Evolutionary conservation across 2,797 vertebrate genomes (phyloP), one percentile per base, ranked within the genome.

Genomic region (Enteromius viviparus): DNA sequence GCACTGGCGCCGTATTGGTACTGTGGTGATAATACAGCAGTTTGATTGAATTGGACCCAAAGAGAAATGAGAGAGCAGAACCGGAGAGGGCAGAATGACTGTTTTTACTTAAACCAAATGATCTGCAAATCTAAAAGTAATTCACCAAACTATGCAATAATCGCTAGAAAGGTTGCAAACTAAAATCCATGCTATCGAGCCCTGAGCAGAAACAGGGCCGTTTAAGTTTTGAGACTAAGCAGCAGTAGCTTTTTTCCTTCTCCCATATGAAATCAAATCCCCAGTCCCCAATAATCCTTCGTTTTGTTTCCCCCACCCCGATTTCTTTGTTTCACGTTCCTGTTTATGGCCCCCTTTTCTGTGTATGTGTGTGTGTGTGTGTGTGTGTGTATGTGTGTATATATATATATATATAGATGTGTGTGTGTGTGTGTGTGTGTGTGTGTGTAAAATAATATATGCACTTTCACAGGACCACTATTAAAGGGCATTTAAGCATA

Each of bases 141-240:
- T 92, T 95, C 92, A 87, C 91, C 93, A 94, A 89, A 94, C 95
- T 95, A 95, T 95, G 95, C 95, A 95, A 95, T 95, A 95, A 94
- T 93, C 89, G 91, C 90, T 88, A 72, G 89, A 89, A 92, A 93
- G 90, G 92, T 91, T 93, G 92, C 89, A 92, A 87, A 89, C 90
- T 90, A 90, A 93, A 85, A 78, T 72, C 69, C 92, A 93, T 85
- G 90, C 80, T 92, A 90, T 92, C 87, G 84, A 85, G 92, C 89
- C 92, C 90, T 76, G 90, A 89, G 85, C 86, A 90, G 91, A 87
- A 89, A 87, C 87, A 89, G 92, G 91, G 91, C 91, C 89, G 86
- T 86, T 83, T 89, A 91, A 88, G 92, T 90, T 93, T 90, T 89
- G 81, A 89, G 89, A 92, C 87, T 89, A 87, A 91, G 60, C 60